These are phyloP conservation scores for Silurus asotus DNA, from an alignment of 2,113 vertebrate species.

Conservation along the genomic window DNA sequence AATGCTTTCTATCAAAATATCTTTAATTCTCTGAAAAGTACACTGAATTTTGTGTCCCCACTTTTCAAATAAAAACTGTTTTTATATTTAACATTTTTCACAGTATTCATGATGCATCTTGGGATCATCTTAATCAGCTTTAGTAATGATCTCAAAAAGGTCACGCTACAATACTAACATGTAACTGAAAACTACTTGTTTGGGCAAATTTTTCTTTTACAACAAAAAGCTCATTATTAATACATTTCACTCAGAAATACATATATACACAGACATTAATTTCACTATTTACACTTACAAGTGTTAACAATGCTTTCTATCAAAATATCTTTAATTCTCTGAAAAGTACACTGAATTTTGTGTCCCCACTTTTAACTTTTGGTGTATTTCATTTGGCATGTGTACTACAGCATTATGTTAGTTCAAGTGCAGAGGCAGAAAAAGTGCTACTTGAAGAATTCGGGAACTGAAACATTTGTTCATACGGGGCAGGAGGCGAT, in stretches of 20 bases:
- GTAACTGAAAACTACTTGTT: neutral
- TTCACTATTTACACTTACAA: neutral
- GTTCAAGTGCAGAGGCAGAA: neutral
- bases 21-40: neutral
- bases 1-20: neutral
- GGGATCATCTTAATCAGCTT: neutral
- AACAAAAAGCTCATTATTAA: neutral
- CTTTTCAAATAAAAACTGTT: neutral
- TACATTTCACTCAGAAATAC: neutral
- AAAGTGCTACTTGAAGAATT: neutral
- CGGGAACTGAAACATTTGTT: neutral
- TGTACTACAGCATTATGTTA: constrained; percentile 4
- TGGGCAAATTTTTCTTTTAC: neutral
- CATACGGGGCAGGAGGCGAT: neutral
- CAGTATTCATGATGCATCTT: neutral
- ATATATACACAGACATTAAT: neutral
- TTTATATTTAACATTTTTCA: neutral
- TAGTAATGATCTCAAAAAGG: neutral
- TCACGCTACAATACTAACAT: neutral
- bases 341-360: neutral
- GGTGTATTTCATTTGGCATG: neutral
- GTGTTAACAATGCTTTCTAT: neutral
- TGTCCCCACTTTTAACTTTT: neutral
- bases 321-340: neutral
- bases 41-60: neutral